phyloP scores from a whole-genome alignment of 2,797 vertebrate genomes.

The Danio albolineatus region DNA sequence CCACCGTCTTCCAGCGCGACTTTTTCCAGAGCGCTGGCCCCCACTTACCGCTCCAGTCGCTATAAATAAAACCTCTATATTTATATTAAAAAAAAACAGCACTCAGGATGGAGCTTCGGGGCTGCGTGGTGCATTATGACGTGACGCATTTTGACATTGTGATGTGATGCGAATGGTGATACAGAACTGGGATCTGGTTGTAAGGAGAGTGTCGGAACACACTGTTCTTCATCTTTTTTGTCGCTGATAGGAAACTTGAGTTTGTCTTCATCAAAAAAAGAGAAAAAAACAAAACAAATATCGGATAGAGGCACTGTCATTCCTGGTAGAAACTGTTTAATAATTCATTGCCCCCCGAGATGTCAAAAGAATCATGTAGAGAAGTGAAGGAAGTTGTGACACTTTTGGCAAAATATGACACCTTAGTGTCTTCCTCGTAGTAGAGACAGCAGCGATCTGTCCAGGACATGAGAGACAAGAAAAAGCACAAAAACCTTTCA shows the following conservation, averaged over 20 bases:
- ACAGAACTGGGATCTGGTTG: conserved; percentile 25
- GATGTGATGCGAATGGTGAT: conserved; percentile 21
- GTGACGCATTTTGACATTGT: conserved; percentile 15
- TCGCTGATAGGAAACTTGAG: conserved; percentile 24
- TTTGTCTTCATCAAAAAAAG: conserved; percentile 34
- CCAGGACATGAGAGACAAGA: conserved; percentile 21
- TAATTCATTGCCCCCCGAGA: conserved; percentile 51
- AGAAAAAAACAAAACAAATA: neutral
- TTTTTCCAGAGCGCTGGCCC: conserved; percentile 28
- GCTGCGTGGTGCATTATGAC: conserved; percentile 21
- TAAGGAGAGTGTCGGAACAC: conserved; percentile 5
- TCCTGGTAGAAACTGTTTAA: conserved; percentile 35
- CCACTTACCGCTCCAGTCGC: conserved; percentile 30
- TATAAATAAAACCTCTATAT: conserved; percentile 56
- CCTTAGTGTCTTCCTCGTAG: conserved; percentile 26
- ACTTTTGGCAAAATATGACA: conserved; percentile 36
- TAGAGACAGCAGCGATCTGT: conserved; percentile 22
- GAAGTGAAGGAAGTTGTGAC: conserved; percentile 35
- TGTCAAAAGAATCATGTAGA: conserved; percentile 47
- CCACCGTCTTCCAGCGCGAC: neutral
- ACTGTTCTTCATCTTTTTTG: neutral
- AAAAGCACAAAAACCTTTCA: conserved; percentile 9
- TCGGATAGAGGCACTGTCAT: conserved; percentile 1
- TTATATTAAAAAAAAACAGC: conserved; percentile 46
- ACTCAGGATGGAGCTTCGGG: conserved; percentile 16